Conservation (phyloP, 2,797 vertebrate species). For the Benthosema pterotum region DNA sequence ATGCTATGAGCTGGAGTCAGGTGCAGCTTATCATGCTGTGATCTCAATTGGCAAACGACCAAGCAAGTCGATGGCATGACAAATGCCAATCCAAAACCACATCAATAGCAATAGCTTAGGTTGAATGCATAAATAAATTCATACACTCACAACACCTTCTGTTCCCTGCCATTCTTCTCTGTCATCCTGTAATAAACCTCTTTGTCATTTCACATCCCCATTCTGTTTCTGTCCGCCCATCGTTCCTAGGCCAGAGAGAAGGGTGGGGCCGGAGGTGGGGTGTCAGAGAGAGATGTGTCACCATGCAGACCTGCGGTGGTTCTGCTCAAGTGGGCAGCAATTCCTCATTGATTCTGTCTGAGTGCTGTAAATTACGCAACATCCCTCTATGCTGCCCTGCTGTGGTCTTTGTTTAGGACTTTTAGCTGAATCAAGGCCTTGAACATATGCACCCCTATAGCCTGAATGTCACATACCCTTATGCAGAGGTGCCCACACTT, state of each 20-base stretch:
- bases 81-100: too few relatives aligned
- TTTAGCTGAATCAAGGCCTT: constrained; percentile 52
- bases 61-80: too few relatives aligned
- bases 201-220: not conserved
- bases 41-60: too few relatives aligned
- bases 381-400: constrained; percentile 29
- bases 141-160: too few relatives aligned
- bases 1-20: not conserved
- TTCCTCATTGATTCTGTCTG: constrained; percentile 54
- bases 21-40: not conserved
- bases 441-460: constrained; percentile 20
- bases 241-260: not conserved
- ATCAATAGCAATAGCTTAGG: too few relatives aligned
- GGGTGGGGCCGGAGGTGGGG: not conserved
- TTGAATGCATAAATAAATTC: too few relatives aligned
- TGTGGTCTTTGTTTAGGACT: constrained; percentile 49
- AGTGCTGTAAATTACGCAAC: constrained; percentile 46
- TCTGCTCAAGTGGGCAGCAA: constrained; percentile 53
- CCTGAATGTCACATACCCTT: constrained; percentile 7
- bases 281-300: constrained; percentile 26
- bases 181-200: not conserved
- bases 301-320: constrained; percentile 26
- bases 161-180: not conserved
- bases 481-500: too few relatives aligned
- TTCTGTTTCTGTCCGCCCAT: not conserved